Conservation (phyloP, 1,140 invertebrate genomes). For the Caerostris darwini region DNA sequence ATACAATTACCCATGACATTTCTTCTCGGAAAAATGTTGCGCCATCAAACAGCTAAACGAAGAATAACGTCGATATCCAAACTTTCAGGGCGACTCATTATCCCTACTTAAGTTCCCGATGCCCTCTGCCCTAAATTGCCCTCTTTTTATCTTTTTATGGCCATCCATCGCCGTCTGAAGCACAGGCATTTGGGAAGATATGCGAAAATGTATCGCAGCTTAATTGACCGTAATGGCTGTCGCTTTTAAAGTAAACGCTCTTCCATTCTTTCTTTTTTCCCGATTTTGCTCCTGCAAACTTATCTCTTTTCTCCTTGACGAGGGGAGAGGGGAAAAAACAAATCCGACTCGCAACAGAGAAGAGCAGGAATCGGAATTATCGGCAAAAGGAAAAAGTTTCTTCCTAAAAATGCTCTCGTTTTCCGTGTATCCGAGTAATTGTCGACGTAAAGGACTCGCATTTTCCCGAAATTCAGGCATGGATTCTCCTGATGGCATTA, state of each 20-base stretch:
- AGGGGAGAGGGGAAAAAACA: background rate
- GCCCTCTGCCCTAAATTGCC: background rate
- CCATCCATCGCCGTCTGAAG: slow-evolving; percentile 3
- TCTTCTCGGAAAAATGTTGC: background rate
- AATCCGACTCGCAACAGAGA: background rate
- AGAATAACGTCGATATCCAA: slow-evolving; percentile 12
- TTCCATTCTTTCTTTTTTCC: background rate
- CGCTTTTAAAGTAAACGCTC: background rate
- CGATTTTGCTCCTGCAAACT: background rate
- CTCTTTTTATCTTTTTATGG: slow-evolving; percentile 43
- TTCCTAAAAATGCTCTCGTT: background rate
- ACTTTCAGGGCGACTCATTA: slow-evolving; percentile 12
- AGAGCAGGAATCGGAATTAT: background rate
- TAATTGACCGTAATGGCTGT: slow-evolving; percentile 43
- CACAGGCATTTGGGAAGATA: background rate
- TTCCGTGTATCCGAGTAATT: background rate
- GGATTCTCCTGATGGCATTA: slow-evolving; percentile 11
- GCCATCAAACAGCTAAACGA: background rate
- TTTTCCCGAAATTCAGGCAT: background rate
- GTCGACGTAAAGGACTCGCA: slow-evolving; percentile 5
- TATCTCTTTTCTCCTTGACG: background rate
- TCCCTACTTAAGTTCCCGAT: slow-evolving; percentile 16
- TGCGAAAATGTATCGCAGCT: background rate
- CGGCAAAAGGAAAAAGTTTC: background rate
- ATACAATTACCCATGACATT: background rate